phyloP scores from a whole-genome alignment of 2,113 vertebrate species.

The Oreochromis niloticus region DNA sequence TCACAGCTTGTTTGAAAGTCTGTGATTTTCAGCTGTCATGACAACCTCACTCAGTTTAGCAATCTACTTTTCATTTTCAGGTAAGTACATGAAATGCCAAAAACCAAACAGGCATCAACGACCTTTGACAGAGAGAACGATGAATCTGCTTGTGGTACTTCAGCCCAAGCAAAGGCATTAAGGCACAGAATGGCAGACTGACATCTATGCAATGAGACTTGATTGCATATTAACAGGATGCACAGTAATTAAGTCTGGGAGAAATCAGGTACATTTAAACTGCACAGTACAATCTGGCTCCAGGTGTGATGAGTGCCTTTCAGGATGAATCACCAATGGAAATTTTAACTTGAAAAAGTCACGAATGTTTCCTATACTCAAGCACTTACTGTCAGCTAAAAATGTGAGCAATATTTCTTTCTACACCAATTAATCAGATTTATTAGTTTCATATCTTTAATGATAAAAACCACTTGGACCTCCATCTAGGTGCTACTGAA shows the following conservation, averaged over 20 bases:
- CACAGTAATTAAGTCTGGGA: conserved; percentile 19
- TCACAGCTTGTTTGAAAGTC: background rate
- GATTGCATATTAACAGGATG: conserved; percentile 14
- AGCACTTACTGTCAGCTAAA: background rate
- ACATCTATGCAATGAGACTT: background rate
- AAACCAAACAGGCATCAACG: background rate
- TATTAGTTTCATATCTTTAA: background rate
- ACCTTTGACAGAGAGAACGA: background rate
- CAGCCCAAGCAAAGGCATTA: background rate
- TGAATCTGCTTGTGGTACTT: background rate
- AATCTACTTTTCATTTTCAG: background rate
- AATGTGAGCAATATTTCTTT: background rate
- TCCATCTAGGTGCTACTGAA: background rate
- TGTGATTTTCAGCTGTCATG: background rate
- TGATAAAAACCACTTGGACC: background rate
- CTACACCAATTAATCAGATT: background rate
- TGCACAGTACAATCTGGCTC: background rate
- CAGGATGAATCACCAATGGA: background rate
- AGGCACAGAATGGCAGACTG: background rate
- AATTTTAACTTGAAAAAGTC: background rate
- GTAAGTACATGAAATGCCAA: background rate
- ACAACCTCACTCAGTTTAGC: background rate
- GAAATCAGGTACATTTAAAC: background rate
- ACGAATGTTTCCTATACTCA: background rate
- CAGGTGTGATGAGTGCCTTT: background rate